A percentile compares a stretch with the other conserved stretches of the same genome.
Conservation (phyloP, 2,888 invertebrate genomes). For the Sphaerophoria rueppellii region DNA sequence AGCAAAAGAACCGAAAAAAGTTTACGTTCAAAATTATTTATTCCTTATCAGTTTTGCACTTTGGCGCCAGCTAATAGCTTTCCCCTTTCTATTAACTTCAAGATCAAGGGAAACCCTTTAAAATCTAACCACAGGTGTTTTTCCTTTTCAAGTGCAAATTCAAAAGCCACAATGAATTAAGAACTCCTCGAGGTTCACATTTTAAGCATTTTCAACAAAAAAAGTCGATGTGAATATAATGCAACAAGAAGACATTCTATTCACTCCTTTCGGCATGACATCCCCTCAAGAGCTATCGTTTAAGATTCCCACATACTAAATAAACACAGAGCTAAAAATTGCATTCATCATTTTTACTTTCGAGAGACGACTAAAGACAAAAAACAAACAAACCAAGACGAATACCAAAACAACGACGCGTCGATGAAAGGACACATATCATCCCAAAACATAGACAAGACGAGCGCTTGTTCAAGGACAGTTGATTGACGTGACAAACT, state of each 20-base stretch:
- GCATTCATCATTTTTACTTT: conserved; percentile 47
- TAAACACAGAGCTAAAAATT: background rate
- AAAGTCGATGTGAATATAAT: conserved; percentile 39
- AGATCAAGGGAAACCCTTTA: conserved; percentile 2
- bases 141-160: background rate
- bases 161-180: conserved; percentile 32
- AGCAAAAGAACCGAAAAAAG: too few species aligned
- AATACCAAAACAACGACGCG: background rate
- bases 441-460: conserved; percentile 36
- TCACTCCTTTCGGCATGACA: background rate
- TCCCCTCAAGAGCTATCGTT: conserved; percentile 28
- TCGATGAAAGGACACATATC: conserved; percentile 38
- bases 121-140: conserved; percentile 35
- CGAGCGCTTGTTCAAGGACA: conserved; percentile 64
- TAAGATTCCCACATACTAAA: background rate
- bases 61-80: too few species aligned
- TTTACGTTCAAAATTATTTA: too few species aligned
- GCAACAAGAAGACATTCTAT: conserved; percentile 2
- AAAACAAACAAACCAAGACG: background rate
- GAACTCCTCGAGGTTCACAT: background rate
- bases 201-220: background rate
- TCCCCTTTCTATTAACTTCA: background rate
- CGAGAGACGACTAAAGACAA: background rate
- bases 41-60: too few species aligned
- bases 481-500: conserved; percentile 61